A percentile compares a stretch with the other conserved stretches of the same genome.
phyloP scores from a whole-genome alignment of 2,113 vertebrate species.

The Daboia siamensis region DNA sequence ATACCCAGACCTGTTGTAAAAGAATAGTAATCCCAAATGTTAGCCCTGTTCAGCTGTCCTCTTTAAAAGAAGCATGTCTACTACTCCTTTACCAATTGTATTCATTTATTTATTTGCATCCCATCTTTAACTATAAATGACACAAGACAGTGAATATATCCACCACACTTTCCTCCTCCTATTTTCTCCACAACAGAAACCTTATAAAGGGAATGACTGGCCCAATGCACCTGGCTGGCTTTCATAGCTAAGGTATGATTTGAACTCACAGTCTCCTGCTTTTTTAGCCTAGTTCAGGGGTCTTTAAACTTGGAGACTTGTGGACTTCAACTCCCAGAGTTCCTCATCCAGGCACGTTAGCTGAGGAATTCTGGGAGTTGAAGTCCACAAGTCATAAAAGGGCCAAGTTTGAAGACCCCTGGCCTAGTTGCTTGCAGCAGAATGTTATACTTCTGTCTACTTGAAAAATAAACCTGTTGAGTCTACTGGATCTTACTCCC shows the following conservation, averaged over 20 bases:
- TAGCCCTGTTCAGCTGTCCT: background rate
- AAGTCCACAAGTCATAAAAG: no score
- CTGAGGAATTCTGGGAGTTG: no score
- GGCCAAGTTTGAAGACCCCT: no score
- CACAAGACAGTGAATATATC: background rate
- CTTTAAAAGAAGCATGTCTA: background rate
- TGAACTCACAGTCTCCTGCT: background rate
- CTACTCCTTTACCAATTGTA: background rate
- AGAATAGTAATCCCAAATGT: background rate
- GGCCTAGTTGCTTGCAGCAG: background rate
- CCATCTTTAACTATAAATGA: background rate
- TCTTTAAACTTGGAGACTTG: no score
- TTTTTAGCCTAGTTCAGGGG: background rate
- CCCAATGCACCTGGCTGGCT: background rate
- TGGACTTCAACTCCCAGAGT: no score
- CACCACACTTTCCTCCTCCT: background rate
- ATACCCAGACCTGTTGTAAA: background rate
- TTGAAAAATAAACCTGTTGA: background rate
- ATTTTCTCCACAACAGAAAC: background rate
- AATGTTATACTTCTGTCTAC: background rate
- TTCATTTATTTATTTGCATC: background rate
- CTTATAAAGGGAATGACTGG: background rate
- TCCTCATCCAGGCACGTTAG: no score
- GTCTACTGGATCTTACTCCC: background rate
- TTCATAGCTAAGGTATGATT: background rate